Conservation (phyloP, 2,113 vertebrate genomes). For the Nematolebias whitei region DNA sequence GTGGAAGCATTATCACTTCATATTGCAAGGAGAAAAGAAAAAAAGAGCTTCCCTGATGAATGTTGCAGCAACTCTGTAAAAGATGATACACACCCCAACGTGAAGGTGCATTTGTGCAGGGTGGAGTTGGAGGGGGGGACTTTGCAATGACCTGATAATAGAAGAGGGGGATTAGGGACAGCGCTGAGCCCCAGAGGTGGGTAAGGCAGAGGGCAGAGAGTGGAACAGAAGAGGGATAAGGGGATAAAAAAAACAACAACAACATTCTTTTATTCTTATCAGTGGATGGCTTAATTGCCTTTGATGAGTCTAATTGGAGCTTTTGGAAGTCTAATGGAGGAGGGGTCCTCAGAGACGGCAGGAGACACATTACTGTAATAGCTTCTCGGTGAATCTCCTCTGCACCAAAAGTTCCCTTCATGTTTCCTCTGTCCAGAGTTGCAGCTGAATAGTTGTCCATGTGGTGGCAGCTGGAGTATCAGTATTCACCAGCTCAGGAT, state of each 20-base stretch:
- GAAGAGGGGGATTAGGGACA: slow-evolving; percentile 53
- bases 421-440: slow-evolving; percentile 46
- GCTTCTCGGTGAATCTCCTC: slow-evolving; percentile 65
- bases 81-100: slow-evolving; percentile 79
- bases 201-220: slow-evolving; percentile 74
- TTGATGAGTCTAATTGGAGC: slow-evolving; percentile 80
- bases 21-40: slow-evolving; percentile 68
- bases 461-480: slow-evolving; percentile 27
- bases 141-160: slow-evolving; percentile 65
- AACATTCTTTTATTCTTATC: slow-evolving; percentile 77
- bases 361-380: slow-evolving; percentile 75
- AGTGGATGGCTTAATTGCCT: slow-evolving; percentile 79
- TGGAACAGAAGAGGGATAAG: slow-evolving; percentile 70
- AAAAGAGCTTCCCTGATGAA: slow-evolving; percentile 72
- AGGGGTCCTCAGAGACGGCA: slow-evolving; percentile 72
- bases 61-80: slow-evolving; percentile 69
- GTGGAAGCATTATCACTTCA: slow-evolving; percentile 75
- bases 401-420: slow-evolving; percentile 60
- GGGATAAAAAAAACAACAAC: slow-evolving; percentile 64
- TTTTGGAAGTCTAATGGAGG: slow-evolving; percentile 77
- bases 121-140: not conserved
- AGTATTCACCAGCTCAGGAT: slow-evolving; percentile 23
- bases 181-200: slow-evolving; percentile 69
- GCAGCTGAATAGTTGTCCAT: slow-evolving; percentile 24
- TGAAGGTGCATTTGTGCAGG: slow-evolving; percentile 67